Percentiles rank a stretch among this genome's conserved stretches.
Conservation (phyloP, 2,888 invertebrate genomes). For the Nemapogon koenigi region DNA sequence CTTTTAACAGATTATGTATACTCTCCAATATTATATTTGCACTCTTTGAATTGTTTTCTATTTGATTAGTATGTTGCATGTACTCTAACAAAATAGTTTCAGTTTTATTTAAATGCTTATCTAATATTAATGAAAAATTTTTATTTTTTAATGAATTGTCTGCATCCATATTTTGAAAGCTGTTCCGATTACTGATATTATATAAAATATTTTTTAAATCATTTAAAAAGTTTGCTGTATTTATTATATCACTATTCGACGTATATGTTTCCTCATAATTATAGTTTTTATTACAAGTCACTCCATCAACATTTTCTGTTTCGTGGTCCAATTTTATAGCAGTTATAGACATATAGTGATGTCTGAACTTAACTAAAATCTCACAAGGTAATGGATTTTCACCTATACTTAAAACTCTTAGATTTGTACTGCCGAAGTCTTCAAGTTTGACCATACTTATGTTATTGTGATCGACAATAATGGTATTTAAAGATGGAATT, state of each 20-base stretch:
- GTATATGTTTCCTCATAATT: not conserved
- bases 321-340: conserved; percentile 23
- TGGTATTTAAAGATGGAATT: conserved; percentile 23
- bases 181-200: not conserved
- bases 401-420: conserved; percentile 35
- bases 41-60: not conserved
- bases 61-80: not conserved
- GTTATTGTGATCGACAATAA: conserved; percentile 37
- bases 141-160: conserved; percentile 2
- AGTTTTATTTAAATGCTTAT: not conserved
- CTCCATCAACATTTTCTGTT: conserved; percentile 25
- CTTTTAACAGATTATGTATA: too few species aligned
- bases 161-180: not conserved
- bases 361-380: conserved; percentile 25
- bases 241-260: not conserved
- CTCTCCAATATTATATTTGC: too few species aligned
- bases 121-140: not conserved
- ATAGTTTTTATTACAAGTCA: conserved; percentile 21
- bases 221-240: not conserved
- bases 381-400: conserved; percentile 40
- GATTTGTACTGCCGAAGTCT: conserved; percentile 27
- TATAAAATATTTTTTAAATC: conserved; percentile 6
- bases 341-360: conserved; percentile 22
- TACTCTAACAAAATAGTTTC: not conserved
- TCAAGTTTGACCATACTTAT: conserved; percentile 26